phyloP scores from a whole-genome alignment of 2,113 vertebrate species.

The Astur gentilis region DNA sequence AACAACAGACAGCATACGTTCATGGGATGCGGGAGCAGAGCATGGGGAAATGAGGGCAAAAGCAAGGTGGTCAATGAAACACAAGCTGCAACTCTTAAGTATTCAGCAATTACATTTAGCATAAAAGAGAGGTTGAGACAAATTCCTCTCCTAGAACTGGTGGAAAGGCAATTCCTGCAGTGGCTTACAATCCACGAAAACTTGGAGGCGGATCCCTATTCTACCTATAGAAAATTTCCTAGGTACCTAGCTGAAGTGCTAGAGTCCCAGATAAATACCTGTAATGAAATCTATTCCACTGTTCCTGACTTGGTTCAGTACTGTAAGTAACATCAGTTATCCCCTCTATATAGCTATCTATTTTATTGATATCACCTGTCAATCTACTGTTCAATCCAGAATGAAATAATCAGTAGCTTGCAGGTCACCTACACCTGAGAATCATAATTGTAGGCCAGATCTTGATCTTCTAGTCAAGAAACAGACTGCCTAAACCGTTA shows the following conservation, averaged over 20 bases:
- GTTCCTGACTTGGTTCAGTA: not conserved
- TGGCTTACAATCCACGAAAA: not conserved
- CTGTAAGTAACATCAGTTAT: not conserved
- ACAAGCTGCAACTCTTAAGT: not conserved
- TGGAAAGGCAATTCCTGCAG: not conserved
- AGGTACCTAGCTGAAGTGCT: not conserved
- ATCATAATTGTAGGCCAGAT: not conserved
- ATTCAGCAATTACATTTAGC: not conserved
- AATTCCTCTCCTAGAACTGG: not conserved
- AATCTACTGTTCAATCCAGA: not conserved
- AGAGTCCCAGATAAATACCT: not conserved
- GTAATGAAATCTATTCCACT: not conserved
- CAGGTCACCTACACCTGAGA: not conserved
- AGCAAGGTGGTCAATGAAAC: not conserved
- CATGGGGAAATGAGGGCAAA: not conserved
- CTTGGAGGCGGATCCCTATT: not conserved
- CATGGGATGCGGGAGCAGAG: too few species aligned
- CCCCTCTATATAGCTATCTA: not conserved
- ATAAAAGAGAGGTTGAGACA: not conserved
- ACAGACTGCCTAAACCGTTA: not conserved
- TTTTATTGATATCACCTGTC: not conserved
- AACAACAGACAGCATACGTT: not conserved
- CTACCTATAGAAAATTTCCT: not conserved
- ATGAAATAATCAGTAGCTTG: not conserved
- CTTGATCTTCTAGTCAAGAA: not conserved